A percentile compares a stretch with the other conserved stretches of the same genome.
These are phyloP conservation scores for Tromatobia lineatoria DNA, from an alignment of 2,888 invertebrate species.

Conservation along the genomic window DNA sequence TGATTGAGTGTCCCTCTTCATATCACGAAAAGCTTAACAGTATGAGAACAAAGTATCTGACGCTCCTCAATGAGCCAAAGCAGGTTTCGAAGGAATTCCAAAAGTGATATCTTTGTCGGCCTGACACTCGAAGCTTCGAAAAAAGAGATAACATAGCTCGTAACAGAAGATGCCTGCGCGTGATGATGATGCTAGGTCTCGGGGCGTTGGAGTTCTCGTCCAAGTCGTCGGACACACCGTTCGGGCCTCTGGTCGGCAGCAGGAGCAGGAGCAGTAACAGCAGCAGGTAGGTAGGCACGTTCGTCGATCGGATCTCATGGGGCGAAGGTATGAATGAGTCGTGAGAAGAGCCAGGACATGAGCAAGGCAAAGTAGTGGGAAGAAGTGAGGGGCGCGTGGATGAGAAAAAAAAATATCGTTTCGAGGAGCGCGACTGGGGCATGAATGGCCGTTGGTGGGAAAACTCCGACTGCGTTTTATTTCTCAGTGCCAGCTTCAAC, in stretches of 20 bases:
- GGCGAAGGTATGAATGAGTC: slow-evolving; percentile 82
- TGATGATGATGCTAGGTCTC: slow-evolving; percentile 47
- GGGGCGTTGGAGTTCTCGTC: slow-evolving; percentile 28
- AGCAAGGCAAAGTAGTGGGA: slow-evolving; percentile 20
- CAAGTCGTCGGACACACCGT: slow-evolving; percentile 42
- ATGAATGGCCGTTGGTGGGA: slow-evolving; percentile 78
- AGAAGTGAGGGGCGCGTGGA: slow-evolving; percentile 17
- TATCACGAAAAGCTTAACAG: neutral
- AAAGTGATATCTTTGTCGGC: slow-evolving; percentile 52
- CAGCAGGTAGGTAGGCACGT: slow-evolving; percentile 56
- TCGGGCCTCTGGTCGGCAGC: slow-evolving; percentile 22
- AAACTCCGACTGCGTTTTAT: slow-evolving; percentile 74
- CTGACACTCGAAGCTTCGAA: slow-evolving; percentile 30
- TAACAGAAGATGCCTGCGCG: slow-evolving; percentile 38
- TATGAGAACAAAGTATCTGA: neutral
- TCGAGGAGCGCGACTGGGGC: slow-evolving; percentile 61
- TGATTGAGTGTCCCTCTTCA: neutral
- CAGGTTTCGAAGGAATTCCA: slow-evolving; percentile 30
- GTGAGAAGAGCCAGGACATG: slow-evolving; percentile 77
- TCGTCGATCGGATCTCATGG: slow-evolving; percentile 79
- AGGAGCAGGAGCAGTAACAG: slow-evolving; percentile 48
- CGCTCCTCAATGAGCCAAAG: neutral
- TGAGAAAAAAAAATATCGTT: slow-evolving; percentile 63
- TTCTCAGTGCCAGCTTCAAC: slow-evolving; percentile 13
- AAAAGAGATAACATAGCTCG: slow-evolving; percentile 45